Base-by-base conservation (phyloP, 2,797 vertebrate species). In the Cuniculus paca region DNA sequence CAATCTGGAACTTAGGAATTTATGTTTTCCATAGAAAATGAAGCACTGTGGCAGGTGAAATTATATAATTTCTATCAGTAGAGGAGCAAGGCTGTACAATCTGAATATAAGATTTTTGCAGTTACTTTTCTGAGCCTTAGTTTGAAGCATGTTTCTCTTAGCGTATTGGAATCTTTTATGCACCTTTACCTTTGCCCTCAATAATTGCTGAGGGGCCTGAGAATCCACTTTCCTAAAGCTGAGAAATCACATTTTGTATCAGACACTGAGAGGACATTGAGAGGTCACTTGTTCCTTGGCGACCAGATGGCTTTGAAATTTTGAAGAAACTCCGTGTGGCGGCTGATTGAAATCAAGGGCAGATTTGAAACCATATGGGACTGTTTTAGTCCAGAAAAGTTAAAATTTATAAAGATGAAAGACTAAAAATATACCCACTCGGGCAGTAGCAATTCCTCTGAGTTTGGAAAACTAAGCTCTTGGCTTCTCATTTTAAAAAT, bases 291-390 rank as follows among this genome's bases (percentile, higher is more conserved):
- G 45, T 95, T 92, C 93, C 89, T 79, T 74, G 36, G 68, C n/a
- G 54, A 97, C 98, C 97, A 98, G 98, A 98, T 98, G 97, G 96
- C 95, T 96, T 95, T 97, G 94, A 97, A 95, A 94, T 95, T 96
- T 94, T 97, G 88, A 78, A 88, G 96, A 97, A 96, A 68, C 96
- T 97, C 50, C 2, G 50, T 31, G 91, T 83, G 92, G 86, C 95
- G 26, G 63, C 88, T 93, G 28, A 45, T 97, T 96, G 54, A 13
- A 96, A 92, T 84, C 70, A 63, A 95, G 94, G 96, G 95, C 91
- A 97, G 90, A 97, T 96, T 95, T 97, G 90, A 96, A 98, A 97
- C 91, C 97, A 97, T 97, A 97, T 97, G 97, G 97, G 88, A 92
- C 58, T 94, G 74, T 95, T 97, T 97, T 97, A 90, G 96, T 96